Conservation (phyloP, 1,140 invertebrate genomes). For the Megalopta genalis region DNA sequence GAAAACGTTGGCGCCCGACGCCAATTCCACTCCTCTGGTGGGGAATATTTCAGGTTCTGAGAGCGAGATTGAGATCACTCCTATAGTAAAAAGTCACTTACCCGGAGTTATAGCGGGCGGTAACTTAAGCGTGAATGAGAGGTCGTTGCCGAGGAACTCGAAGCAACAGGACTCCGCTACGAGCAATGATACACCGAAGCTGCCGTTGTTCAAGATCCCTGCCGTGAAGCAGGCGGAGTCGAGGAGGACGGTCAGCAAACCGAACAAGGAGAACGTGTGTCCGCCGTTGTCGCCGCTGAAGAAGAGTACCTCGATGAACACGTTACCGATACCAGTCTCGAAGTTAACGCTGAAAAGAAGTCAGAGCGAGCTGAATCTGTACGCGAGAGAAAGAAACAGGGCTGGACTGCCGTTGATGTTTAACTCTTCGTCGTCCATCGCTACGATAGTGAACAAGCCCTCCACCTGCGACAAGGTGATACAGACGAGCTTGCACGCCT, state of each 20-base stretch:
- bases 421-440: constrained; percentile 76
- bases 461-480: constrained; percentile 75
- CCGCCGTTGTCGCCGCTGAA: constrained; percentile 55
- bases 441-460: constrained; percentile 77
- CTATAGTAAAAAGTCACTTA: constrained; percentile 73
- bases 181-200: constrained; percentile 53
- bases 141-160: constrained; percentile 20
- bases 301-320: constrained; percentile 76
- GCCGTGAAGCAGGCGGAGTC: constrained; percentile 52
- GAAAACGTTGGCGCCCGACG: constrained; percentile 60
- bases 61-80: constrained; percentile 77
- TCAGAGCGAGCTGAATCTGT: constrained; percentile 76
- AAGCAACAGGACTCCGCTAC: constrained; percentile 8
- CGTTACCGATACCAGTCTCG: constrained; percentile 54
- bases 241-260: constrained; percentile 23
- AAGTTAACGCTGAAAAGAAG: constrained; percentile 71
- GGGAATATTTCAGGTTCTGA: constrained; percentile 70
- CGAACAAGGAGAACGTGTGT: constrained; percentile 35
- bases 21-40: constrained; percentile 72
- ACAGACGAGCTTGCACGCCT: constrained; percentile 70
- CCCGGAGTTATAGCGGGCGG: constrained; percentile 65
- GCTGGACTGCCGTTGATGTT: constrained; percentile 67
- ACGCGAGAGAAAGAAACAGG: constrained; percentile 64
- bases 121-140: constrained; percentile 56
- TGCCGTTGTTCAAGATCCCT: constrained; percentile 59